Evolutionary conservation across 2,888 invertebrate species (phyloP).

Genomic region (Tyria jacobaeae): DNA sequence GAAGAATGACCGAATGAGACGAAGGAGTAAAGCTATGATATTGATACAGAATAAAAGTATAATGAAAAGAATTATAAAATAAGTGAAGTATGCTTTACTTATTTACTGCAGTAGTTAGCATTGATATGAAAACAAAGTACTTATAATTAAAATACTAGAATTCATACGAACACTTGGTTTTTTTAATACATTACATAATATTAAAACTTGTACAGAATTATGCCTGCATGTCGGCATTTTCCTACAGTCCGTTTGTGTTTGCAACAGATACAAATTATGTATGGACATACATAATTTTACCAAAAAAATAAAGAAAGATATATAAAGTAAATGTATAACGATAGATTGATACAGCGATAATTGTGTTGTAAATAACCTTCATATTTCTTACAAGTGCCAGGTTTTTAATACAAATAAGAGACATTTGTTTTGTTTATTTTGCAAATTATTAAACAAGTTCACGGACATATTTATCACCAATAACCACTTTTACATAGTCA

Average conservation of each 20-base stretch:
- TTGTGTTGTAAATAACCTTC: not conserved
- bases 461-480: constrained; percentile 23
- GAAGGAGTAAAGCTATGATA: no score
- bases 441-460: constrained; percentile 10
- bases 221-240: no score
- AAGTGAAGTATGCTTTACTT: no score
- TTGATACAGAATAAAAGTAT: no score
- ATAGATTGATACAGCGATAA: not conserved
- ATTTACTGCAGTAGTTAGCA: not conserved
- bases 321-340: not conserved
- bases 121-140: not conserved
- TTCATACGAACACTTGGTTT: not conserved
- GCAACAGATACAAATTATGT: no score
- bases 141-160: not conserved
- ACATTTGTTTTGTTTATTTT: not conserved
- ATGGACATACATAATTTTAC: no score
- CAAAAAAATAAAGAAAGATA: not conserved
- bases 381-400: not conserved
- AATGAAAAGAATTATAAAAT: no score
- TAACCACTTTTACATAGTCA: constrained; percentile 11
- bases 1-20: not conserved
- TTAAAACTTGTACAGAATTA: not conserved
- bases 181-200: not conserved
- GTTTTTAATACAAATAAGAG: constrained; percentile 5
- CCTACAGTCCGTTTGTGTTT: no score